Evolutionary conservation across 2,113 vertebrate genomes (phyloP).

Genomic region (Entelurus aequoreus): DNA sequence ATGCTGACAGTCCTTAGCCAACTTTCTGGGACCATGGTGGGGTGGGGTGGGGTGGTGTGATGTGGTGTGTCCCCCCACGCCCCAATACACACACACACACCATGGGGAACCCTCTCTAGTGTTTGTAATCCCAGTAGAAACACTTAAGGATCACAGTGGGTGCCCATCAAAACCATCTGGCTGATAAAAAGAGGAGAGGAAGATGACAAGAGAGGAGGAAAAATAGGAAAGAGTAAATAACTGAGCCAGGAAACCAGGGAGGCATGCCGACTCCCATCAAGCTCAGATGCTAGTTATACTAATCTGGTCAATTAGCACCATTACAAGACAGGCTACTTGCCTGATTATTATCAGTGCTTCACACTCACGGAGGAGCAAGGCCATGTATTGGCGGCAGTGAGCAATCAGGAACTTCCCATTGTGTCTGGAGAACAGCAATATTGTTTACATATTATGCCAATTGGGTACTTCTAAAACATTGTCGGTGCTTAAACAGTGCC

Average conservation of each 20-base stretch:
- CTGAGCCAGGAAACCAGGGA: constrained; percentile 31
- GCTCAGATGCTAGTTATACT: constrained; percentile 76
- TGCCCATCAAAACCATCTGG: constrained; percentile 99
- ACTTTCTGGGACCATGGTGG: constrained; percentile 53
- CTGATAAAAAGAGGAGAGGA: constrained; percentile 83
- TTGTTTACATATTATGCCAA: not conserved
- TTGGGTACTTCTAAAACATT: not conserved
- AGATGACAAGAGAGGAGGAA: constrained; percentile 74
- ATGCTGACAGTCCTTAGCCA: constrained; percentile 64
- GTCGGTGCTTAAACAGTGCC: too few species aligned
- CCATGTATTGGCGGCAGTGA: constrained; percentile 1
- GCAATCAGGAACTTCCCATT: constrained; percentile 9
- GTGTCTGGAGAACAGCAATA: not conserved
- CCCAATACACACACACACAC: constrained; percentile 57
- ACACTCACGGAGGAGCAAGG: constrained; percentile 69
- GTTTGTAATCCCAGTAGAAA: constrained; percentile 99
- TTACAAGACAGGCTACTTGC: constrained; percentile 92
- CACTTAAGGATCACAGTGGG: constrained; percentile 99
- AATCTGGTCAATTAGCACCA: constrained; percentile 99
- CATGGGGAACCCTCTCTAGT: constrained; percentile 83
- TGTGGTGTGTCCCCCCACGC: too few species aligned
- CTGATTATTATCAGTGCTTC: constrained; percentile 95
- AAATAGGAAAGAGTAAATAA: constrained; percentile 54
- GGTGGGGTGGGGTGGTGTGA: too few species aligned
- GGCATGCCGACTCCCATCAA: constrained; percentile 39